Evolutionary conservation across 2,113 vertebrate genomes (phyloP).

Genomic region (Panurus biarmicus): DNA sequence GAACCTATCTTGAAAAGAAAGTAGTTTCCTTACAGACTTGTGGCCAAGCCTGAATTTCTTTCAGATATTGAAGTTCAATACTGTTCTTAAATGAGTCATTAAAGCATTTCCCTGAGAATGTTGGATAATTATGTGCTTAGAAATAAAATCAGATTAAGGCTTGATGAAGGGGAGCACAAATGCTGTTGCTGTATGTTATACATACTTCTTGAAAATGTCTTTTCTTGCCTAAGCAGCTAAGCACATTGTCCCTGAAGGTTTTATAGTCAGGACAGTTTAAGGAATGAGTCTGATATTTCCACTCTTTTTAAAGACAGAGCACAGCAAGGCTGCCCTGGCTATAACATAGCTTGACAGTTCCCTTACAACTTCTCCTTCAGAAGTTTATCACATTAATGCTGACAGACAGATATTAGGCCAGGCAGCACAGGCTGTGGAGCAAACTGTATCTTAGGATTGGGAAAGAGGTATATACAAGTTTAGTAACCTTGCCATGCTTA

Average conservation of each 20-base stretch:
- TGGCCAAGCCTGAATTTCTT: not conserved
- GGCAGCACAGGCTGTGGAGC: slow-evolving; percentile 14
- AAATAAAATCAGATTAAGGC: not conserved
- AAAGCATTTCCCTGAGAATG: not conserved
- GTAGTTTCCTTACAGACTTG: not conserved
- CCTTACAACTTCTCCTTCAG: slow-evolving; percentile 9
- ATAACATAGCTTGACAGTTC: slow-evolving; percentile 13
- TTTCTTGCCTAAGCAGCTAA: not conserved
- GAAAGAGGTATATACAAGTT: slow-evolving; percentile 30
- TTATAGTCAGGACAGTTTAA: slow-evolving; percentile 20
- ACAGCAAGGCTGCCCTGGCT: not conserved
- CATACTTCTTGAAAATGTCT: not conserved
- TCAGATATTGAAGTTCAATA: not conserved
- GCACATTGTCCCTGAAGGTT: slow-evolving; percentile 14
- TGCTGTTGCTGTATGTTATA: not conserved
- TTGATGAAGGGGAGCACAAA: not conserved
- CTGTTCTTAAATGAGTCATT: not conserved
- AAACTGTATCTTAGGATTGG: not conserved
- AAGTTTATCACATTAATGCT: slow-evolving; percentile 28
- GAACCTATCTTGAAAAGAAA: not conserved
- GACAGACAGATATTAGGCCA: slow-evolving; percentile 32
- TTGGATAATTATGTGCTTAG: not conserved
- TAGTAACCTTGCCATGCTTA: slow-evolving; percentile 25
- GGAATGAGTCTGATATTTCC: slow-evolving; percentile 16
- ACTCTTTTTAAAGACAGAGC: not conserved